phyloP scores from a whole-genome alignment of 2,797 vertebrate species.

The Triplophysa bombifrons region DNA sequence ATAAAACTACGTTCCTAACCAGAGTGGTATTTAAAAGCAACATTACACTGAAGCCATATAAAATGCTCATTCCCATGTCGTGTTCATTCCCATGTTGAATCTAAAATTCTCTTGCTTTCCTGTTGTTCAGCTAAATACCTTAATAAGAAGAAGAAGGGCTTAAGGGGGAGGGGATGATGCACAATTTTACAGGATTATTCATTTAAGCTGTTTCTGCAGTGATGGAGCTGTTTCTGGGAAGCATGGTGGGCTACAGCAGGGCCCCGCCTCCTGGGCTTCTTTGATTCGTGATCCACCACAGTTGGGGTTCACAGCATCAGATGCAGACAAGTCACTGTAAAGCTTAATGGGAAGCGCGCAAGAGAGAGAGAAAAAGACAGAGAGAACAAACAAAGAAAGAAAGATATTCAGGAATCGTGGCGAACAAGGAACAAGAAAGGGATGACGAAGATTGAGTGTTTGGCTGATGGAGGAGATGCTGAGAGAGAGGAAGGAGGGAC shows the following conservation, averaged over 20 bases:
- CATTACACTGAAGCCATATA: neutral
- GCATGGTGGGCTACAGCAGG: neutral
- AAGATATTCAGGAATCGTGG: conserved; percentile 44
- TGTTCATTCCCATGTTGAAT: neutral
- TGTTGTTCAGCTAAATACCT: conserved; percentile 16
- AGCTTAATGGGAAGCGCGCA: conserved; percentile 5
- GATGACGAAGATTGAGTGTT: conserved; percentile 48
- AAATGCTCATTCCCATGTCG: too few species aligned
- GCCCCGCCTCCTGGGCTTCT: conserved; percentile 5
- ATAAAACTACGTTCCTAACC: neutral
- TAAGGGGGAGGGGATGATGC: neutral
- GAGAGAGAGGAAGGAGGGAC: conserved; percentile 19
- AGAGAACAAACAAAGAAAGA: conserved; percentile 46
- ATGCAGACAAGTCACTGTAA: conserved; percentile 1
- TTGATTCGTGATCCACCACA: conserved; percentile 17
- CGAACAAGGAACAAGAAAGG: conserved; percentile 51
- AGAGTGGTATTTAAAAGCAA: neutral
- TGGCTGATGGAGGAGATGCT: conserved; percentile 15
- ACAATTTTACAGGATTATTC: conserved; percentile 30
- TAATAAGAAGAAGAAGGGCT: neutral
- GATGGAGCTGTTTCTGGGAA: conserved; percentile 25
- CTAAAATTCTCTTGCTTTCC: neutral
- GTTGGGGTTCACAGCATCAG: conserved; percentile 6
- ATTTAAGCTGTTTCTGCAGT: conserved; percentile 35
- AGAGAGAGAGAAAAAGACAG: conserved; percentile 15